Conservation (phyloP, 2,888 invertebrate genomes). For the Limnephilus lunatus region DNA sequence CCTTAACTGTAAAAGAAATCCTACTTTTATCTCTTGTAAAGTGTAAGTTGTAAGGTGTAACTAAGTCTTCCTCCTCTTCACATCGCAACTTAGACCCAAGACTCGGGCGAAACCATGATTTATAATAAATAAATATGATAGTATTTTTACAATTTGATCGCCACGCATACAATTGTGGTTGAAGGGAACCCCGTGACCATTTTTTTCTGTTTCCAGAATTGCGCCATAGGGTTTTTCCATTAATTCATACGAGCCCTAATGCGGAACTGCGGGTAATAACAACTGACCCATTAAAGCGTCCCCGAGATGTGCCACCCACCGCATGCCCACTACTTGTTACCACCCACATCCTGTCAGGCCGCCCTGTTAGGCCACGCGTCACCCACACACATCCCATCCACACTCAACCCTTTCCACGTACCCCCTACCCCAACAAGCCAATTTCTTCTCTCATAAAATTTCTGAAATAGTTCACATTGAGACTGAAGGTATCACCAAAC, state of each 20-base stretch:
- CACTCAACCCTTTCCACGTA: not conserved
- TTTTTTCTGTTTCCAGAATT: not conserved
- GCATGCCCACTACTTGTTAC: not conserved
- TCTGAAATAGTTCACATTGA: not conserved
- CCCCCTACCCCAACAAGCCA: not conserved
- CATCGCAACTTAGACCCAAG: too few species aligned
- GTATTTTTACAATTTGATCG: too few species aligned
- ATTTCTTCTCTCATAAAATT: not conserved
- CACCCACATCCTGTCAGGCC: not conserved
- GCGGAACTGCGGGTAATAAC: slow-evolving; percentile 14
- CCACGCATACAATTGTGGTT: not conserved
- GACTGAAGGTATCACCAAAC: not conserved
- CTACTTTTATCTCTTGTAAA: too few species aligned
- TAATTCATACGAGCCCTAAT: not conserved
- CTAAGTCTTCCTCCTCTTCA: too few species aligned
- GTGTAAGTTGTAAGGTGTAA: too few species aligned
- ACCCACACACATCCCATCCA: not conserved
- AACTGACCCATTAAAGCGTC: slow-evolving; percentile 21
- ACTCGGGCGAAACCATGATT: too few species aligned
- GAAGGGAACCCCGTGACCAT: not conserved
- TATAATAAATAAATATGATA: too few species aligned
- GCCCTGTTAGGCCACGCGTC: slow-evolving; percentile 1
- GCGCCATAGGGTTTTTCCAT: not conserved
- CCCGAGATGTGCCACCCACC: not conserved
- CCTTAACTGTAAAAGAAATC: not conserved